These are phyloP conservation scores for Malacoraja senta DNA, from an alignment of 2,797 vertebrate genomes.

Conservation along the genomic window DNA sequence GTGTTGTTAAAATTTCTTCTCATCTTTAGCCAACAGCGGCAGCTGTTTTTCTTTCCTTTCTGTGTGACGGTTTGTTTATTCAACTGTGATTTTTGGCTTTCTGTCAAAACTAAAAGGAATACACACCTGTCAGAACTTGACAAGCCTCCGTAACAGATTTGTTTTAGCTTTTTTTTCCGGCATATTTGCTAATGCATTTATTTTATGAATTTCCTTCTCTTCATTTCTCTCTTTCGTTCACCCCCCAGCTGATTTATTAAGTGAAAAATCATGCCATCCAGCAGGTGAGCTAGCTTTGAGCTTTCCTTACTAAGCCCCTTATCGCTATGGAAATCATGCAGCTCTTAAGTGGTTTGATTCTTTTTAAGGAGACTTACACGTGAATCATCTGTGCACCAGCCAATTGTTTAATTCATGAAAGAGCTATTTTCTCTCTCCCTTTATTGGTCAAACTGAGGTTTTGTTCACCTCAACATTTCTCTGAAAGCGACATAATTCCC, in stretches of 20 bases:
- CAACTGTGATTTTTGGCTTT: slow-evolving; percentile 52
- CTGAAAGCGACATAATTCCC: not conserved
- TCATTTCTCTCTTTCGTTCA: not conserved
- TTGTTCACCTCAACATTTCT: not conserved
- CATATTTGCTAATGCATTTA: slow-evolving; percentile 11
- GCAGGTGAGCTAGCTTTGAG: not conserved
- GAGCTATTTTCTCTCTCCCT: not conserved
- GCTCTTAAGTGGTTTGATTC: slow-evolving; percentile 22
- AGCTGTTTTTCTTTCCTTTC: slow-evolving; percentile 54
- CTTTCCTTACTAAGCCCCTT: not conserved
- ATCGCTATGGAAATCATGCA: not conserved
- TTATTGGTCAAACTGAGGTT: slow-evolving; percentile 2
- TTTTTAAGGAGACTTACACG: slow-evolving; percentile 1
- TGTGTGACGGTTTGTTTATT: slow-evolving; percentile 52
- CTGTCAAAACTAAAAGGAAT: slow-evolving; percentile 58
- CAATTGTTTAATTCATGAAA: slow-evolving; percentile 36
- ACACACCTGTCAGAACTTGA: slow-evolving; percentile 58
- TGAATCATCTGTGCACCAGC: slow-evolving; percentile 4
- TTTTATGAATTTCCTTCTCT: not conserved
- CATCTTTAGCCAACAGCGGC: slow-evolving; percentile 47
- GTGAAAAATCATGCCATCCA: not conserved
- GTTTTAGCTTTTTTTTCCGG: slow-evolving; percentile 10
- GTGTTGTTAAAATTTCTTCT: slow-evolving; percentile 45
- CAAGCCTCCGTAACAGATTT: not conserved
- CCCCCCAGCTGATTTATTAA: slow-evolving; percentile 3